Conservation (phyloP, 2,113 vertebrate species). For the Lasiurus cinereus region DNA sequence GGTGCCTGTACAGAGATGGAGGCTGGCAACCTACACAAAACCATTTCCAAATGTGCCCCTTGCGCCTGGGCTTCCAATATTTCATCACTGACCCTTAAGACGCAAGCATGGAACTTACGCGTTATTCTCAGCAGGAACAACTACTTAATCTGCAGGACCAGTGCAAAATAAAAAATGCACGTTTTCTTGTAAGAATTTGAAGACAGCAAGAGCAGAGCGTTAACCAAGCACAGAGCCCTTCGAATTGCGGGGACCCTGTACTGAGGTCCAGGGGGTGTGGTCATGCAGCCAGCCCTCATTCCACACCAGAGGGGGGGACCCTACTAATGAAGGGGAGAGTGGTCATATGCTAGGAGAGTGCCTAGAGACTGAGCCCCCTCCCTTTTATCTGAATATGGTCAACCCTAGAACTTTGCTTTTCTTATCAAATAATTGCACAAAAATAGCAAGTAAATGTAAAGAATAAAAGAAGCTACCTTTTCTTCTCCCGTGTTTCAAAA, state of each 20-base stretch:
- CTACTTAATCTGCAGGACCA: neutral
- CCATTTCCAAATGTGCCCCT: neutral
- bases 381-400: neutral
- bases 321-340: neutral
- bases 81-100: neutral
- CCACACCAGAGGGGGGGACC: neutral
- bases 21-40: neutral
- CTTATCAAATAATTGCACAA: neutral
- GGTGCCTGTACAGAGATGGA: neutral
- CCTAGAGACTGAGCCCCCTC: neutral
- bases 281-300: neutral
- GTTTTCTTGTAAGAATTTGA: neutral
- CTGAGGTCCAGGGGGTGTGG: accelerated
- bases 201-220: accelerated
- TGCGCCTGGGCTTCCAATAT: too few species aligned
- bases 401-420: neutral
- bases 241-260: accelerated
- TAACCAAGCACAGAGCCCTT: neutral
- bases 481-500: neutral
- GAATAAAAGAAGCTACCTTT: neutral
- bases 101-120: neutral
- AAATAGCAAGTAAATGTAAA: neutral
- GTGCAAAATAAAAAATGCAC: neutral
- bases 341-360: neutral
- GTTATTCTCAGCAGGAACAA: neutral